Evolutionary conservation across 2,797 vertebrate genomes (phyloP).

Genomic region (Rhinophrynus dorsalis): DNA sequence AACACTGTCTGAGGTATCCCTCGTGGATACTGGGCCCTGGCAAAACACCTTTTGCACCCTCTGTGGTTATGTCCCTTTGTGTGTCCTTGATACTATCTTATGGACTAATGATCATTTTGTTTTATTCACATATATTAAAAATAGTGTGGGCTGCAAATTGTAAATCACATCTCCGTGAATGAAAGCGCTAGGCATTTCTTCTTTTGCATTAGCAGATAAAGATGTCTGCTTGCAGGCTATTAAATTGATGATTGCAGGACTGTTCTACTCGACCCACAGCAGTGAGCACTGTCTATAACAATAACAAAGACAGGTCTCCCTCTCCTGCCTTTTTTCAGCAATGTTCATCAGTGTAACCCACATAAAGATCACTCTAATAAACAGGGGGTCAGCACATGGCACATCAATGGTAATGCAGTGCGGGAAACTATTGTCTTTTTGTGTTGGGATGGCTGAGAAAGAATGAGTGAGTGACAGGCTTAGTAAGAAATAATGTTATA

Average conservation of each 20-base stretch:
- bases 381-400: constrained; percentile 73
- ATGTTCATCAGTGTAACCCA: constrained; percentile 73
- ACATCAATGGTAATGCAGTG: constrained; percentile 70
- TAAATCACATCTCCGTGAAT: constrained; percentile 72
- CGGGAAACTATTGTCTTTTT: constrained; percentile 63
- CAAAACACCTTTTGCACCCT: too few species aligned
- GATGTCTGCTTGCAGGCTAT: constrained; percentile 70
- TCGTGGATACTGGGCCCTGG: too few species aligned
- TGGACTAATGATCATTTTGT: constrained; percentile 69
- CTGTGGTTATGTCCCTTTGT: too few species aligned
- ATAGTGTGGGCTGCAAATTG: constrained; percentile 85
- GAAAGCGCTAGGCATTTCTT: constrained; percentile 64
- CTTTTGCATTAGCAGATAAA: constrained; percentile 68
- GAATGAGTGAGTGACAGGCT: constrained; percentile 22
- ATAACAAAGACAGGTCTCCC: constrained; percentile 40
- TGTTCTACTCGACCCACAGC: constrained; percentile 78
- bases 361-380: constrained; percentile 81
- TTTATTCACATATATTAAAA: too few species aligned
- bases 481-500: constrained; percentile 5
- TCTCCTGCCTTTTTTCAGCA: constrained; percentile 54
- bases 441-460: constrained; percentile 9
- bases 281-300: constrained; percentile 64
- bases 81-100: constrained; percentile 69
- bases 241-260: constrained; percentile 77
- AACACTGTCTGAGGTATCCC: too few species aligned